Conservation (phyloP, 2,797 vertebrate species). For the Vireo griseus region DNA sequence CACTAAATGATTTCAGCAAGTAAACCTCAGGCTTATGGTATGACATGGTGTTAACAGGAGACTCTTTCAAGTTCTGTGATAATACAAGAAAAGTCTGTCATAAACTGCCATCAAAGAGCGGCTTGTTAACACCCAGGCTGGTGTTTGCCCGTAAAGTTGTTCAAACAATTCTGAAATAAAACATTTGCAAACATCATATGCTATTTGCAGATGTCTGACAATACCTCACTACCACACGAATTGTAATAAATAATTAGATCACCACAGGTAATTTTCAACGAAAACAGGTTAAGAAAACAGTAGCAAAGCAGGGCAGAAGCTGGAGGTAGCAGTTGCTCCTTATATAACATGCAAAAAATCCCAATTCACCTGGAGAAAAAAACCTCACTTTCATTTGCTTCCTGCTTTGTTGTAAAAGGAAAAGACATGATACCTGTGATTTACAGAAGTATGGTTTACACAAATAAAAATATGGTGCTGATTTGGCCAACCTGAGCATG, state of each 20-base stretch:
- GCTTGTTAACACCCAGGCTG: not conserved
- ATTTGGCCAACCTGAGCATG: not conserved
- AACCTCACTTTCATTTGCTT: not conserved
- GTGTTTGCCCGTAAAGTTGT: accelerated
- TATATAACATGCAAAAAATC: not conserved
- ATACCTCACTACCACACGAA: not conserved
- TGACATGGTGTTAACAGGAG: constrained; percentile 3
- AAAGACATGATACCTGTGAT: not conserved
- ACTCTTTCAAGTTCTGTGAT: not conserved
- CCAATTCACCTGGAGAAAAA: not conserved
- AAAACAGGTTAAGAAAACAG: not conserved
- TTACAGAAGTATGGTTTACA: not conserved
- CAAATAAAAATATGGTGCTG: not conserved
- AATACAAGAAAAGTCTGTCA: not conserved
- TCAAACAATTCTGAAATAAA: not conserved
- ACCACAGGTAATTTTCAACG: not conserved
- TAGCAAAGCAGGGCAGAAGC: not conserved
- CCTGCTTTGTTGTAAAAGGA: not conserved
- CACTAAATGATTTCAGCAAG: not conserved
- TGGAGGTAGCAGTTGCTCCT: not conserved
- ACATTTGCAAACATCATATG: not conserved
- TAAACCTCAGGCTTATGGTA: not conserved
- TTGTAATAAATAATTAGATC: not conserved
- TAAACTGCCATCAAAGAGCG: not conserved
- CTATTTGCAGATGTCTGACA: not conserved